Evolutionary conservation across 2,113 vertebrate species (phyloP), one percentile per base, ranked within the genome.

Genomic region (Gopherus evgoodei): DNA sequence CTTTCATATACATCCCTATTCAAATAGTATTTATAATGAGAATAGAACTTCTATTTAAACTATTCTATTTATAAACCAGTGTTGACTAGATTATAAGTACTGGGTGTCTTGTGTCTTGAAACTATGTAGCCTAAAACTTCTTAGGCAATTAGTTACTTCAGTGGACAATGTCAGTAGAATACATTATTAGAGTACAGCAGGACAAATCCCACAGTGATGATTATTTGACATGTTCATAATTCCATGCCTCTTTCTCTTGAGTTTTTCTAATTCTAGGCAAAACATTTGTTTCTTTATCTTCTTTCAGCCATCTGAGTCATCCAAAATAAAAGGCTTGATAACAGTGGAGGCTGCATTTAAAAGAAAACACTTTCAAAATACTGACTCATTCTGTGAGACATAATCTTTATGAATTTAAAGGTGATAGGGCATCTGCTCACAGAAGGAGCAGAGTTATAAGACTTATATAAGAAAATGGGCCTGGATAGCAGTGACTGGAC

Each of bases 271-370:
- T 72, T 44, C 35, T 94, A 91, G 93, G 78, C 93, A 94, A 92
- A 91, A 95, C 81, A 92, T 69, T 93, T 53, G 79, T 38, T 93
- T 90, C 1, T 29, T 49, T 31, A 35, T 78, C 87, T 86, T 91
- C n/a, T 87, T 95, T 93, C 75, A 78, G 42, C 42, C 75, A 78
- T 78, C 42, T 96, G 84, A 95, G 50, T 91, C 89, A 42, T 81
- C 95, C 65, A 75, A 78, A 86, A 96, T 97, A 83, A 97, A 97
- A 96, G 82, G 13, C 88, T 85, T 94, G 92, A 93, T 92, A 96
- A 49, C 57, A 96, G 93, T 94, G 75, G 65, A 72, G 75, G 42
- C 86, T 94, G 90, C 35, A 72, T 38, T 21, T 38, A 72, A 38
- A 72, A 72, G 65, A 54, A 87, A 95, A 91, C n/a, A 72, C 95